phyloP scores from a whole-genome alignment of 2,797 vertebrate species.

The Etheostoma nigrum region DNA sequence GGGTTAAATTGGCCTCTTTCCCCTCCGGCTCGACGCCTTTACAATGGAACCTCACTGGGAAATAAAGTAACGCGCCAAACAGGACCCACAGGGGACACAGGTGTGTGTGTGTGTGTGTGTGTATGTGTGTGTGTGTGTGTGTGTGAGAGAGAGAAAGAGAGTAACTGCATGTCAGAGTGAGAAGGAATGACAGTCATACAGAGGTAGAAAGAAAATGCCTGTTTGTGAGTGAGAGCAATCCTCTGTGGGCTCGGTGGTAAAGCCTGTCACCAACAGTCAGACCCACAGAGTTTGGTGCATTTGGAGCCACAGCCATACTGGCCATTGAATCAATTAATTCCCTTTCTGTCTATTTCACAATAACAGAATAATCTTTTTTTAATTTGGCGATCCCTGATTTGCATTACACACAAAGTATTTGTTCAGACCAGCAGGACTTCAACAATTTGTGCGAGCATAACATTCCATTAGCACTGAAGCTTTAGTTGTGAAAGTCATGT shows the following conservation, averaged over 20 bases:
- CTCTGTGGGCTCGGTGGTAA: slow-evolving; percentile 47
- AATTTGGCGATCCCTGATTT: not conserved
- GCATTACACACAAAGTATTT: not conserved
- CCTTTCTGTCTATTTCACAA: not conserved
- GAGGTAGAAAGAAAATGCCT: slow-evolving; percentile 45
- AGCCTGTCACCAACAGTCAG: slow-evolving; percentile 61
- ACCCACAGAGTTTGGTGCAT: slow-evolving; percentile 37
- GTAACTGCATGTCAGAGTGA: slow-evolving; percentile 42
- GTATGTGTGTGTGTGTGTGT: slow-evolving; percentile 32
- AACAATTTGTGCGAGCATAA: not conserved
- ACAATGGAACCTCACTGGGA: slow-evolving; percentile 75
- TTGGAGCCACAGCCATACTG: slow-evolving; percentile 23
- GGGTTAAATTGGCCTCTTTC: slow-evolving; percentile 79
- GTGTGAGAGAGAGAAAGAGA: slow-evolving; percentile 1
- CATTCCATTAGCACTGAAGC: not conserved
- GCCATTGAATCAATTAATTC: slow-evolving; percentile 5
- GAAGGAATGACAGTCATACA: slow-evolving; percentile 66
- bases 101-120: slow-evolving; percentile 29
- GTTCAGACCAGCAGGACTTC: not conserved
- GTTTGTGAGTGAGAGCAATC: slow-evolving; percentile 31
- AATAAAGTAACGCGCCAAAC: slow-evolving; percentile 74
- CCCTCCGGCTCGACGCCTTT: slow-evolving; percentile 70
- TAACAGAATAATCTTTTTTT: too few species aligned
- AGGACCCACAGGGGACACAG: slow-evolving; percentile 70
- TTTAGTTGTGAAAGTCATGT: not conserved